Percentiles rank a stretch among this genome's conserved stretches.
Conservation (phyloP, 1,140 invertebrate genomes). For the Drosophila willistoni region DNA sequence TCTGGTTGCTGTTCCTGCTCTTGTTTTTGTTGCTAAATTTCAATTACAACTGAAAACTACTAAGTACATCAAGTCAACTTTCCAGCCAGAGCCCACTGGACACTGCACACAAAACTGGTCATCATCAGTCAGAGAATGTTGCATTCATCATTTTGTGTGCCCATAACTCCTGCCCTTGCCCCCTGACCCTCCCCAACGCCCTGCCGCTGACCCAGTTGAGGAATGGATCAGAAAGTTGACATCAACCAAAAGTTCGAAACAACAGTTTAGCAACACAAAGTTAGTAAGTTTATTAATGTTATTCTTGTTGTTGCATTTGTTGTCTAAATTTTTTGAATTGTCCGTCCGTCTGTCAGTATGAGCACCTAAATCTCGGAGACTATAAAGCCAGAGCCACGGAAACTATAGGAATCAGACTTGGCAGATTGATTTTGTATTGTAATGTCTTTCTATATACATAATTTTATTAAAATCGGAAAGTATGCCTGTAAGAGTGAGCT, state of each 20-base stretch:
- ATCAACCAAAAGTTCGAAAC: background rate
- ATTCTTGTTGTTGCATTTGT: background rate
- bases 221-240: background rate
- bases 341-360: too few relatives aligned
- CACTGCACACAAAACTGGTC: slow-evolving; percentile 6
- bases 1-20: slow-evolving; percentile 5
- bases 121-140: slow-evolving; percentile 41
- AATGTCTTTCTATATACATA: too few relatives aligned
- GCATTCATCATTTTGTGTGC: slow-evolving; percentile 35
- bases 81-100: slow-evolving; percentile 27
- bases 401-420: too few relatives aligned
- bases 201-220: too few relatives aligned
- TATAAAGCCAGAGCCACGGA: too few relatives aligned
- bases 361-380: too few relatives aligned
- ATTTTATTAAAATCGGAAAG: too few relatives aligned
- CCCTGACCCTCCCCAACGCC: background rate
- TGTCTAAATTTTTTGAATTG: background rate
- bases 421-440: too few relatives aligned
- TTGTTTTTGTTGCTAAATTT: slow-evolving; percentile 74
- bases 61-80: slow-evolving; percentile 78
- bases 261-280: background rate
- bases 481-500: too few relatives aligned
- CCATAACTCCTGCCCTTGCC: background rate
- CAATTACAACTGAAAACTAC: slow-evolving; percentile 74
- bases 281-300: background rate